phyloP scores from a whole-genome alignment of 2,888 invertebrate species.

The Acronicta psi region DNA sequence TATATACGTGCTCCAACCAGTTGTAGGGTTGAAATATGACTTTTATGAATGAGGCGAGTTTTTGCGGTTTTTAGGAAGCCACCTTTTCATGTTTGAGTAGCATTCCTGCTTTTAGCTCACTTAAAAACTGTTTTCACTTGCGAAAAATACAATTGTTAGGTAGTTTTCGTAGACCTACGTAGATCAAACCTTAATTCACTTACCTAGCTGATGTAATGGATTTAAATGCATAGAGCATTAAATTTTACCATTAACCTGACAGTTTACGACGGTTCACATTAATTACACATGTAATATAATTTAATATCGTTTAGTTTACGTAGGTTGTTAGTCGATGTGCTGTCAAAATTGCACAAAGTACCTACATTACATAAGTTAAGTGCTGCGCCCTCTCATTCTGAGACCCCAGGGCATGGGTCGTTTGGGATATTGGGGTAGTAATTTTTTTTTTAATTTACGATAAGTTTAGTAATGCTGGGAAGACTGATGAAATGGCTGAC shows the following conservation, averaged over 20 bases:
- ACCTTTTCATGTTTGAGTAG: conserved; percentile 56
- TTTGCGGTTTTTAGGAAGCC: conserved; percentile 52
- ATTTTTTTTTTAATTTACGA: too few relatives aligned
- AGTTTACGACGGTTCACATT: conserved; percentile 44
- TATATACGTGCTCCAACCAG: conserved; percentile 48
- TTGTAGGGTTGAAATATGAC: conserved; percentile 60
- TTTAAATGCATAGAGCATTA: conserved; percentile 24
- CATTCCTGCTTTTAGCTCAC: conserved; percentile 42
- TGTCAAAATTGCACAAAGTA: too few relatives aligned
- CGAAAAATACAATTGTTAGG: conserved; percentile 16
- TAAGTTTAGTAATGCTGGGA: too few relatives aligned
- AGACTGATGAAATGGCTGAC: too few relatives aligned
- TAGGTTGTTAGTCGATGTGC: conserved; percentile 35
- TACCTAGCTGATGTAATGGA: conserved; percentile 19
- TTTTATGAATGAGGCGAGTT: conserved; percentile 58
- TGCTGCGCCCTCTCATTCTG: too few relatives aligned
- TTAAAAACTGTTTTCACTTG: conserved; percentile 36
- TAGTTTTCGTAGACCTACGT: conserved; percentile 2
- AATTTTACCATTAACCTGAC: conserved; percentile 39
- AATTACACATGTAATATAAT: conserved; percentile 55
- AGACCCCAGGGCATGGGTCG: too few relatives aligned
- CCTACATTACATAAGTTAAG: too few relatives aligned
- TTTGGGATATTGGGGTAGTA: too few relatives aligned
- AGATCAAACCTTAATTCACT: conserved; percentile 10
- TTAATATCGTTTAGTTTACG: conserved; percentile 55